Conservation (phyloP, 1,140 invertebrate genomes). For the Lordiphosa collinella region DNA sequence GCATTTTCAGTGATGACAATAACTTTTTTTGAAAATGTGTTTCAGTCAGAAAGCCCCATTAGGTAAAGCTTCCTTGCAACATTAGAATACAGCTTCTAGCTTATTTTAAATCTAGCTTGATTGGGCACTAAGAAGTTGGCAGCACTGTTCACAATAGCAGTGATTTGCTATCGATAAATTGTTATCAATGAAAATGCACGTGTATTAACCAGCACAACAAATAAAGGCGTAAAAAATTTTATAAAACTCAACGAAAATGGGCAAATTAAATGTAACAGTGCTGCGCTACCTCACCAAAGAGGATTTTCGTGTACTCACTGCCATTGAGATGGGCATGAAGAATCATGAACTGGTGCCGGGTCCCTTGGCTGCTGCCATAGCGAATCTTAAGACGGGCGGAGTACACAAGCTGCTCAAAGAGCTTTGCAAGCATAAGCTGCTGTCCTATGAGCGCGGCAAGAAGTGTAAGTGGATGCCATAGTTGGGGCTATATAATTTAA, state of each 20-base stretch:
- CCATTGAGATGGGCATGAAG: conserved; percentile 99
- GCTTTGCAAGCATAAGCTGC: conserved; percentile 92
- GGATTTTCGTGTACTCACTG: conserved; percentile 96
- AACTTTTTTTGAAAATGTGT: too few relatives aligned
- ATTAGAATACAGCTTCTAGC: too few relatives aligned
- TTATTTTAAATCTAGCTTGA: too few relatives aligned
- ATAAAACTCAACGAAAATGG: conserved; percentile 85
- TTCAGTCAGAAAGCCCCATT: too few relatives aligned
- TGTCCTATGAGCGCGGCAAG: conserved; percentile 96
- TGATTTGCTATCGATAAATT: conserved; percentile 19
- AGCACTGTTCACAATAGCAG: too few relatives aligned
- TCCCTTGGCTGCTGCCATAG: conserved; percentile 94
- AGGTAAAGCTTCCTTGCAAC: too few relatives aligned
- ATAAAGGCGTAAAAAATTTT: conserved; percentile 18
- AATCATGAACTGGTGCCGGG: conserved; percentile 98
- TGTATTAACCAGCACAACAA: conserved; percentile 44
- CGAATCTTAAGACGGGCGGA: conserved; percentile 95
- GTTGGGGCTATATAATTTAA: too few relatives aligned
- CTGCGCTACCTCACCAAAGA: conserved; percentile 93
- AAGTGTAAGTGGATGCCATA: conserved; percentile 88
- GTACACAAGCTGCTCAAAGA: conserved; percentile 95
- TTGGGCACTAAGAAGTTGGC: too few relatives aligned
- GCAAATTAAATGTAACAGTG: conserved; percentile 94
- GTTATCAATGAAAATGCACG: conserved; percentile 29
- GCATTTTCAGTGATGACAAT: too few relatives aligned